phyloP scores from a whole-genome alignment of 2,888 invertebrate species.

The Oxycera nigricornis region DNA sequence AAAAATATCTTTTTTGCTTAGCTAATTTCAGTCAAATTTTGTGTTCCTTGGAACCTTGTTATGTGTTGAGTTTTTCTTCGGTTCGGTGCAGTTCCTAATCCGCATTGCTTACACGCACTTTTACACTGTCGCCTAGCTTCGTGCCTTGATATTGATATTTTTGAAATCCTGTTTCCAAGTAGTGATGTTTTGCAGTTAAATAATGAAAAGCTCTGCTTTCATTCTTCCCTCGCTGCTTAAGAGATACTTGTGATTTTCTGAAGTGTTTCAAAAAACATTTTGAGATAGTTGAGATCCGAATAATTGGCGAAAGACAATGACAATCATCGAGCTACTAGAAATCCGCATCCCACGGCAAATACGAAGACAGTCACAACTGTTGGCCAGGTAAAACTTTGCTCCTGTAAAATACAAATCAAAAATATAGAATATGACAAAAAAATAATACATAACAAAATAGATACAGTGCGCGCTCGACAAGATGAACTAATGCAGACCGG shows the following conservation, averaged over 20 bases:
- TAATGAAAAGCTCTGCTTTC: background rate
- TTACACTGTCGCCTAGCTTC: background rate
- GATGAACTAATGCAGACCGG: too few relatives aligned
- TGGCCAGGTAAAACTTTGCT: slow-evolving; percentile 61
- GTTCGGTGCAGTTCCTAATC: background rate
- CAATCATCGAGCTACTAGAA: slow-evolving; percentile 62
- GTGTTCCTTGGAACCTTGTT: slow-evolving; percentile 17
- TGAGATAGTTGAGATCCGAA: background rate
- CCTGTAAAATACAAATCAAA: slow-evolving; percentile 51
- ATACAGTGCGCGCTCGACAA: too few relatives aligned
- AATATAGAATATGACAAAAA: slow-evolving; percentile 12
- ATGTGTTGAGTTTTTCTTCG: background rate
- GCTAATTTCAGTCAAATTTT: background rate
- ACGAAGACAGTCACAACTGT: slow-evolving; percentile 62
- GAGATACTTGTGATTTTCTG: background rate
- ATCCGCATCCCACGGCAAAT: slow-evolving; percentile 62
- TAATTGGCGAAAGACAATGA: slow-evolving; percentile 9
- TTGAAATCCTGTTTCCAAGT: too few relatives aligned
- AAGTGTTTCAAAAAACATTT: slow-evolving; percentile 32
- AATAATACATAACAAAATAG: too few relatives aligned
- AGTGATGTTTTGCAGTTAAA: background rate
- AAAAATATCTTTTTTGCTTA: slow-evolving; percentile 19
- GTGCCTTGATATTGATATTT: background rate
- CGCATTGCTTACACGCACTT: background rate
- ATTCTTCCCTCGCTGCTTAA: background rate